A percentile compares a stretch with the other conserved stretches of the same genome.
Evolutionary conservation across 2,888 invertebrate species (phyloP).

Genomic region (Agrochola lychnidis): DNA sequence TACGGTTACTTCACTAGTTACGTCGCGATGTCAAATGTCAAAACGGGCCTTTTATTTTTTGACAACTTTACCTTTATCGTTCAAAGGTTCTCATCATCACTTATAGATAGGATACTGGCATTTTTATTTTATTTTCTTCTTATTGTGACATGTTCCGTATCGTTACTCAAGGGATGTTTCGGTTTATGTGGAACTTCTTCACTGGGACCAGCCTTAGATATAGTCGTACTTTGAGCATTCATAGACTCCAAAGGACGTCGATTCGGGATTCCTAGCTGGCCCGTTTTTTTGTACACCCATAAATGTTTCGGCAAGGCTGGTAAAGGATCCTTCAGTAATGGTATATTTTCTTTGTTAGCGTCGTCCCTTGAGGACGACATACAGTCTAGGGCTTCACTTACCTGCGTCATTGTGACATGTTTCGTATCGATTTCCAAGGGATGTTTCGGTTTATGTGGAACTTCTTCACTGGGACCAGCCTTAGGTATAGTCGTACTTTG

Average conservation of each 20-base stretch:
- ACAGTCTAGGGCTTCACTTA: slow-evolving; percentile 73
- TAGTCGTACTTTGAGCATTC: slow-evolving; percentile 59
- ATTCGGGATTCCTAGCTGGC: slow-evolving; percentile 27
- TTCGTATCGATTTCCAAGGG: slow-evolving; percentile 69
- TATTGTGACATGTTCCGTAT: slow-evolving; percentile 75
- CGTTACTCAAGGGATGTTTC: slow-evolving; percentile 58
- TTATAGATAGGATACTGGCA: slow-evolving; percentile 67
- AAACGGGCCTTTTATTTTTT: no score
- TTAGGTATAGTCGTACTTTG: slow-evolving; percentile 54
- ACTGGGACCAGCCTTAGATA: slow-evolving; percentile 51
- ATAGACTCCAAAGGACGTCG: slow-evolving; percentile 77
- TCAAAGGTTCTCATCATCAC: slow-evolving; percentile 71
- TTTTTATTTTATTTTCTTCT: slow-evolving; percentile 56
- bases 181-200: slow-evolving; percentile 44
- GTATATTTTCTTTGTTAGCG: slow-evolving; percentile 82
- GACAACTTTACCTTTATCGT: slow-evolving; percentile 26
- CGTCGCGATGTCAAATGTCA: no score
- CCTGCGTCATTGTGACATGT: slow-evolving; percentile 75
- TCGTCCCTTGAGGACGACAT: slow-evolving; percentile 69
- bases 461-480: slow-evolving; percentile 51
- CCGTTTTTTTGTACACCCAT: slow-evolving; percentile 61
- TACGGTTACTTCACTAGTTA: no score
- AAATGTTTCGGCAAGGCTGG: slow-evolving; percentile 78
- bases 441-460: slow-evolving; percentile 37
- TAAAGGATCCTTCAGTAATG: slow-evolving; percentile 77